phyloP scores from a whole-genome alignment of 2,113 vertebrate genomes.

The Clarias gariepinus region DNA sequence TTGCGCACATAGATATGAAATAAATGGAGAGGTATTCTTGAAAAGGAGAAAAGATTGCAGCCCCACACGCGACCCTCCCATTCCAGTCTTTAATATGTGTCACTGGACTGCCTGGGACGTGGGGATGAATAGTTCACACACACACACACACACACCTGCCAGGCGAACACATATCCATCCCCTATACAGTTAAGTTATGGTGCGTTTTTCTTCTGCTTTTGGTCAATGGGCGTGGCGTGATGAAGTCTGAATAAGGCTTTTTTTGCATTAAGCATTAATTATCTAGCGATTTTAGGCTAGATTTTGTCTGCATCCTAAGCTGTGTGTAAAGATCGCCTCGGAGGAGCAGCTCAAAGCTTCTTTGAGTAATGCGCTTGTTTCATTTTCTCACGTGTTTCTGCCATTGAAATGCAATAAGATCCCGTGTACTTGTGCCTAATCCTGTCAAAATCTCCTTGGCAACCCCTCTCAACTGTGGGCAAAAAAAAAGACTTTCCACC shows the following conservation, averaged over 20 bases:
- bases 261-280: background rate
- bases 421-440: constrained; percentile 81
- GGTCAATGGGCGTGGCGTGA: background rate
- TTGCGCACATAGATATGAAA: constrained; percentile 65
- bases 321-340: constrained; percentile 40
- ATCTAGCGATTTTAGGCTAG: background rate
- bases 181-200: constrained; percentile 1
- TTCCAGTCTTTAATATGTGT: background rate
- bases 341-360: constrained; percentile 55
- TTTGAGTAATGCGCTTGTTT: constrained; percentile 65
- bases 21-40: constrained; percentile 55
- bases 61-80: constrained; percentile 42
- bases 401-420: constrained; percentile 75
- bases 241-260: constrained; percentile 3
- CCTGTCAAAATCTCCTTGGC: constrained; percentile 75
- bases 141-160: constrained; percentile 71
- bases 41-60: constrained; percentile 47
- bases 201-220: background rate
- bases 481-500: constrained; percentile 41
- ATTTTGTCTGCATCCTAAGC: constrained; percentile 25
- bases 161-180: constrained; percentile 75
- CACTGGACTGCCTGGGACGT: background rate
- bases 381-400: constrained; percentile 79
- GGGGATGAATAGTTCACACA: background rate
- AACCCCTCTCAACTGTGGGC: constrained; percentile 68